Evolutionary conservation across 2,113 vertebrate species (phyloP).

Genomic region (Indicator maculatus): DNA sequence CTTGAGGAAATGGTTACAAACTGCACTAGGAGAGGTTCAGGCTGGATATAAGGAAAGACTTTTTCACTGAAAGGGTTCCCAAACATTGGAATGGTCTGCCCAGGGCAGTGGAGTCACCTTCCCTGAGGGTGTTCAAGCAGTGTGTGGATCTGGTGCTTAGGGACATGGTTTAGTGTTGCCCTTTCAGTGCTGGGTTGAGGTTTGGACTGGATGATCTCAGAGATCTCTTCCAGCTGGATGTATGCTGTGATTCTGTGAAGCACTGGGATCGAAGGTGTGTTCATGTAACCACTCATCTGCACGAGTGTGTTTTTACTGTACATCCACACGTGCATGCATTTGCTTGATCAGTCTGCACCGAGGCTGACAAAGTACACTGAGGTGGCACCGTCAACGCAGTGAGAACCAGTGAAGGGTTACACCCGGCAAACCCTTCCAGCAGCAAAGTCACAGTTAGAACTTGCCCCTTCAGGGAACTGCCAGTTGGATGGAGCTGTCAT

Average conservation of each 20-base stretch:
- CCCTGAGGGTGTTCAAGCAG: too few relatives aligned
- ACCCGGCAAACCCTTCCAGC: neutral
- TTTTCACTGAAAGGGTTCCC: too few relatives aligned
- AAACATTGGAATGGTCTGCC: too few relatives aligned
- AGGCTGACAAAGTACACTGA: fast-evolving
- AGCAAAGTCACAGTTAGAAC: neutral
- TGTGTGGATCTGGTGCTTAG: too few relatives aligned
- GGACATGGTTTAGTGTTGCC: too few relatives aligned
- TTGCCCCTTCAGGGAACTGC: neutral
- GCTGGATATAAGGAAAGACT: too few relatives aligned
- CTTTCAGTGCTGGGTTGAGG: too few relatives aligned
- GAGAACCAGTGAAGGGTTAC: neutral
- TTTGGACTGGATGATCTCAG: too few relatives aligned
- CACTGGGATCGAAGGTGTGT: neutral
- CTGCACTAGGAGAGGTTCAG: too few relatives aligned
- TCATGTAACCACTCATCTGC: neutral
- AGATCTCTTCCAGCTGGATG: too few relatives aligned
- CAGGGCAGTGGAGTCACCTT: too few relatives aligned
- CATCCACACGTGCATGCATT: fast-evolving
- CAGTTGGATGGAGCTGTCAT: neutral
- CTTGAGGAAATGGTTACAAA: too few relatives aligned
- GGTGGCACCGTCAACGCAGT: neutral
- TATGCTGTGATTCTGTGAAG: neutral
- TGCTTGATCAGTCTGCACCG: neutral
- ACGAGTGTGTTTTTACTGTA: neutral